Conservation (phyloP, 2,113 vertebrate genomes). For the Xiphophorus couchianus region DNA sequence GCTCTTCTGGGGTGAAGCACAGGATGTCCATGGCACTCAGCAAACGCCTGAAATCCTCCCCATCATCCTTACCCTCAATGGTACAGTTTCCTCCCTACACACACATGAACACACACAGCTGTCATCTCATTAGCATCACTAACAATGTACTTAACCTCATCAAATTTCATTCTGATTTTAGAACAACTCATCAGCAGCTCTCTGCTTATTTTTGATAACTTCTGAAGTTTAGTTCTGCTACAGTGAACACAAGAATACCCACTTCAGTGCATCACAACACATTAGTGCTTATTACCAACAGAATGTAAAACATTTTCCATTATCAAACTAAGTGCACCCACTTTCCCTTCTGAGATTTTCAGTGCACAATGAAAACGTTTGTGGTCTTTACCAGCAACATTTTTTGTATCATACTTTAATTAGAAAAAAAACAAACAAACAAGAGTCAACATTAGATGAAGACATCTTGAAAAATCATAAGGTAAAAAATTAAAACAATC, state of each 20-base stretch:
- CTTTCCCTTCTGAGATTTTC: not conserved
- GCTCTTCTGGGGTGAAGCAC: constrained; percentile 90
- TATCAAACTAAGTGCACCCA: not conserved
- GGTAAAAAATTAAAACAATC: no score
- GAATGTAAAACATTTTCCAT: not conserved
- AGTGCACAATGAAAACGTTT: no score
- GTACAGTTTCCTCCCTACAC: constrained; percentile 93
- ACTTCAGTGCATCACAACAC: not conserved
- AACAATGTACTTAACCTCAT: constrained; percentile 3
- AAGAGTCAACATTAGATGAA: no score
- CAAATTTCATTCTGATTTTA: constrained; percentile 36
- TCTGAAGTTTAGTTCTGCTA: constrained; percentile 2
- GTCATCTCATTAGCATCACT: constrained; percentile 28
- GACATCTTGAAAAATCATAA: no score
- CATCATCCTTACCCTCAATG: constrained; percentile 89
- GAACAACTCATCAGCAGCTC: constrained; percentile 10
- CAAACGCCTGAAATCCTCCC: constrained; percentile 89
- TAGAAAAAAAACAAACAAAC: no score
- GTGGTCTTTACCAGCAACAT: no score
- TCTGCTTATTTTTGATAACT: not conserved
- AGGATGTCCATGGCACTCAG: constrained; percentile 94
- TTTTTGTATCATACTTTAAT: no score
- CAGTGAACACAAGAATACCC: not conserved
- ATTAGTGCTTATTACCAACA: not conserved
- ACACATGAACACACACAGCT: not conserved